Evolutionary conservation across 2,888 invertebrate species (phyloP), one percentile per base, ranked within the genome.

Genomic region (Heliothis peltigera): DNA sequence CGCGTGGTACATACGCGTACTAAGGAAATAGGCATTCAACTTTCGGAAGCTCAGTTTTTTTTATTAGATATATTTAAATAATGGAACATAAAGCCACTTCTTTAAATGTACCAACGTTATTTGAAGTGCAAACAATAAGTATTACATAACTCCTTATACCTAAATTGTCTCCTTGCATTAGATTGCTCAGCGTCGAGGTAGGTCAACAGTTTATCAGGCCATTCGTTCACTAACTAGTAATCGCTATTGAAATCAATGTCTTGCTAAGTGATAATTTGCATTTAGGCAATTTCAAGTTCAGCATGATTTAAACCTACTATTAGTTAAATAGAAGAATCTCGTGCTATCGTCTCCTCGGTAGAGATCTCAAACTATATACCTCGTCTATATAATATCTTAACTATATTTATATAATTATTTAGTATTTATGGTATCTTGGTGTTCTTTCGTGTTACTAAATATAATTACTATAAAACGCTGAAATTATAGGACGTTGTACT

Each of bases 401-500:
- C 80, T 85, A 84, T 82, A 80, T 72, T 73, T 80, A 82, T 74
- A 79, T 85, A 79, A 80, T 81, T 79, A 83, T 64, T 73, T 70
- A 84, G 59, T 65, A 67, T 66, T 80, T 84, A 84, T 86, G 87
- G 82, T 89, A 92, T 91, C 87, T 93, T 95, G 95, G 94, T 95
- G 94, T 95, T 95, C 91, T 88, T 89, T 91, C 85, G 88, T 92
- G 92, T 91, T 88, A 89, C 88, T 92, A 92, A 88, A 87, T 80
- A 91, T 89, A 90, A 88, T 90, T 91, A 93, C 87, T 84, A 89
- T 90, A 89, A 86, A 88, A 89, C 84, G 79, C 88, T 89, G 90
- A 93, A 93, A 93, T 88, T 84, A 89, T 83, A 91, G 92, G 92
- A 93, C 92, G 91, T 91, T 91, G 92, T 91, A 91, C 91, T 93